A percentile compares a stretch with the other conserved stretches of the same genome.
Conservation (phyloP, 2,797 vertebrate species). For the Discoglossus pictus region DNA sequence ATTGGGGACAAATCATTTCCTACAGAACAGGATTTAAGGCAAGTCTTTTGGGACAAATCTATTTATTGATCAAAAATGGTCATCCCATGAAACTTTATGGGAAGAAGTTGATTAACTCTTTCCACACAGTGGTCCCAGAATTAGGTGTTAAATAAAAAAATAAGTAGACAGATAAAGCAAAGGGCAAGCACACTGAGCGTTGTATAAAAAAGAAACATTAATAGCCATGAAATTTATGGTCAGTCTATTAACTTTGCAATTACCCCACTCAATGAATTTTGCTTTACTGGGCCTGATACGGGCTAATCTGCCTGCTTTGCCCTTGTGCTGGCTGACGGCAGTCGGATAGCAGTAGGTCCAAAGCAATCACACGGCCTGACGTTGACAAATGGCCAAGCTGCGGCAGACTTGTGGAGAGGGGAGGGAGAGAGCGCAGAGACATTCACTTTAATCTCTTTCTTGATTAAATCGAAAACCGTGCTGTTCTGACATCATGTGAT, state of each 20-base stretch:
- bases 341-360: conserved; percentile 96
- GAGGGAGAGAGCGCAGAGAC: conserved; percentile 88
- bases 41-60: too few relatives aligned
- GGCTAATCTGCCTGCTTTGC: conserved; percentile 83
- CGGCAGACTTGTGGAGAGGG: conserved; percentile 79
- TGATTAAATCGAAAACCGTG: conserved; percentile 96
- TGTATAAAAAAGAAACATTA: conserved; percentile 70
- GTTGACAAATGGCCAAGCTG: conserved; percentile 98
- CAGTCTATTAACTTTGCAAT: conserved; percentile 73
- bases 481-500: conserved; percentile 92
- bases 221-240: conserved; percentile 67
- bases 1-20: too few relatives aligned
- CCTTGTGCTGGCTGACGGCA: conserved; percentile 87
- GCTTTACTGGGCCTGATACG: conserved; percentile 69
- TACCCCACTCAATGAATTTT: conserved; percentile 75
- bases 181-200: conserved; percentile 42
- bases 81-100: too few relatives aligned
- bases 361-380: conserved; percentile 98
- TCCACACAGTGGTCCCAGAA: too few relatives aligned
- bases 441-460: conserved; percentile 99
- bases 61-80: too few relatives aligned
- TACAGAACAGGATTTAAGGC: too few relatives aligned
- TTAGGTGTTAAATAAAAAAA: too few relatives aligned
- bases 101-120: too few relatives aligned
- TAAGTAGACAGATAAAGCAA: conserved; percentile 56